Base-by-base conservation (phyloP, 2,888 invertebrate genomes). In the Cheilosia urbana region DNA sequence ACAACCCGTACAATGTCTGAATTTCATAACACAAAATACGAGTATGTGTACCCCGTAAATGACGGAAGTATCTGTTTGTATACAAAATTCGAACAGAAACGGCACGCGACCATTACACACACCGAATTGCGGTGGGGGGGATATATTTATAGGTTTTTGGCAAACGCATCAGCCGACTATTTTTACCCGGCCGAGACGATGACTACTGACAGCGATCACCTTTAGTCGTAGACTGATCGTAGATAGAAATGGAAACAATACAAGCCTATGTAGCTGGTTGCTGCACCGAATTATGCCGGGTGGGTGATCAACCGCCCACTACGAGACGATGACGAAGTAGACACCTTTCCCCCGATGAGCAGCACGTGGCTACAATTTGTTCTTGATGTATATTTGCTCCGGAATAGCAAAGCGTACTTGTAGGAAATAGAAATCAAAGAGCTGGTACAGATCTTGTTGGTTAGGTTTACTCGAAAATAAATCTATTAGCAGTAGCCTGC, bases 141-240 rank as follows among this genome's bases (percentile, higher is more conserved):
- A 2, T 72, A 37, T 47, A 60, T 47, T 47, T 27, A 9, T 19
- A 47, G 17, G 47, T 42, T 81, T 81, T 85, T 81, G 81, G 81
- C 81, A 77, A 68, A 34, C 60, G 55, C 45, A 76, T 57, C 53
- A 11, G 53, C n/a, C 53, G 55, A 40, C 71, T 85, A 85, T 81
- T 80, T 81, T 77, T 76, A 71, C 34, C 19, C 55, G 42, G 66
- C 40, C 68, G 19, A 55, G 55, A 72, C 53, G 19, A 13, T 57
- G 62, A 81, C 81, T 62, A 80, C 81, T 85, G 72, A 68, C 81
- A 77, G 58, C 71, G 81, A 81, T 77, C 85, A 85, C 81, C 72
- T 81, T 81, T 77, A 68, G 62, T 21, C 57, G 81, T 55, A 63
- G 66, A 81, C 85, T 81, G 85, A 85, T 81, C 84, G n/a, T 21